Percentiles rank a stretch among this genome's conserved stretches.
phyloP scores from a whole-genome alignment of 2,113 vertebrate genomes.

The Lamprotornis superbus region DNA sequence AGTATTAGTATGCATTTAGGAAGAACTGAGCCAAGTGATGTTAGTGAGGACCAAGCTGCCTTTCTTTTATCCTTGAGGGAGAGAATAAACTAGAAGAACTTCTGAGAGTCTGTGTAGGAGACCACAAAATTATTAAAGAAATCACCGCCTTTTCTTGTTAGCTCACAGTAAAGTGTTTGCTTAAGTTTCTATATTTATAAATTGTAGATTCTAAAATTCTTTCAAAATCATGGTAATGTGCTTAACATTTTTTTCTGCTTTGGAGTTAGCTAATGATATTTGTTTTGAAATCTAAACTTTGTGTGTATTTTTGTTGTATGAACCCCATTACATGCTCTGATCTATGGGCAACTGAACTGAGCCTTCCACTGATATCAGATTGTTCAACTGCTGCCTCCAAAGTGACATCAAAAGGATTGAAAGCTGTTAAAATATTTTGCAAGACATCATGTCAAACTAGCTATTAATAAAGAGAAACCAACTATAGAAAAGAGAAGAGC shows the following conservation, averaged over 20 bases:
- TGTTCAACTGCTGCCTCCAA: not conserved
- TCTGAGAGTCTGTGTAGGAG: not conserved
- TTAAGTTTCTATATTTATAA: not conserved
- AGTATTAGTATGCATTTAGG: not conserved
- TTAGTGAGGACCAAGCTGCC: not conserved
- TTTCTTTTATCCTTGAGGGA: not conserved
- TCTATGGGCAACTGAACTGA: not conserved
- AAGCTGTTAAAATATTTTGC: not conserved
- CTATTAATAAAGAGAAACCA: not conserved
- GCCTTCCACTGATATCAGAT: not conserved
- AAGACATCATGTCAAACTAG: not conserved
- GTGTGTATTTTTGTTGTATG: not conserved
- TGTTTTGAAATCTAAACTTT: not conserved
- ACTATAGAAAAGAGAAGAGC: not conserved
- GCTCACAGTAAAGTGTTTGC: not conserved
- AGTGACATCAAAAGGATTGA: not conserved
- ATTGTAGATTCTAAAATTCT: not conserved
- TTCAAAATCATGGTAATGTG: not conserved
- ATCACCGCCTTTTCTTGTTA: not conserved
- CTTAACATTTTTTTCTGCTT: not conserved
- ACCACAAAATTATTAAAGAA: not conserved
- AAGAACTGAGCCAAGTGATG: not conserved
- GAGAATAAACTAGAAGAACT: not conserved
- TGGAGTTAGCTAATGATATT: not conserved
- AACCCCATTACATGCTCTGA: not conserved